phyloP scores from a whole-genome alignment of 2,888 invertebrate species.

The Folsomia manolachei region DNA sequence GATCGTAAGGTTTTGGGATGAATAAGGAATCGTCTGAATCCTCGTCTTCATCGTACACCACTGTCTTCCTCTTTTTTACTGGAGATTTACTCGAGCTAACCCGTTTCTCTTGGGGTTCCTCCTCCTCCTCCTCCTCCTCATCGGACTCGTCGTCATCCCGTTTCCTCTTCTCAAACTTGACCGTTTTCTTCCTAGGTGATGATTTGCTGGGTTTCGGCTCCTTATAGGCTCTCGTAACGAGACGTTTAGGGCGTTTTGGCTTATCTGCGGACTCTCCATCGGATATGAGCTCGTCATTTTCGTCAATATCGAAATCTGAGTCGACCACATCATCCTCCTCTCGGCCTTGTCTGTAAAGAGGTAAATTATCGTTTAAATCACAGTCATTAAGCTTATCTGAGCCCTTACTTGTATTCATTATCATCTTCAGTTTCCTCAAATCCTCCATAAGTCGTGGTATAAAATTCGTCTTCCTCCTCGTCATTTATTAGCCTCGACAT shows the following conservation, averaged over 20 bases:
- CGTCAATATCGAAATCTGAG: constrained; percentile 97
- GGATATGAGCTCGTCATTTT: constrained; percentile 85
- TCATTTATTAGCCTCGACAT: constrained; percentile 86
- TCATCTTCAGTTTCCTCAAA: constrained; percentile 86
- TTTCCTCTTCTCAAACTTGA: constrained; percentile 20
- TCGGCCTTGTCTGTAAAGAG: constrained; percentile 65
- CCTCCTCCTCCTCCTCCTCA: constrained; percentile 15
- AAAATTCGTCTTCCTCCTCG: constrained; percentile 93
- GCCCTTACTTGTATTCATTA: constrained; percentile 72
- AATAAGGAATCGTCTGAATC: constrained; percentile 12
- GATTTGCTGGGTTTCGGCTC: constrained; percentile 55
- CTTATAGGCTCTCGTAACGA: constrained; percentile 84
- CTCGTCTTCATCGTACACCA: background rate
- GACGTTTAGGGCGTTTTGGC: constrained; percentile 58
- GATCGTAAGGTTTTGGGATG: constrained; percentile 33
- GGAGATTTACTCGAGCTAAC: too few relatives aligned
- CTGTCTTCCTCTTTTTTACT: constrained; percentile 19
- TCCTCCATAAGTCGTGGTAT: constrained; percentile 97
- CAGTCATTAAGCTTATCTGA: background rate
- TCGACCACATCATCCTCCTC: constrained; percentile 88
- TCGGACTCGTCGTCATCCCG: constrained; percentile 3
- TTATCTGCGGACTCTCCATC: constrained; percentile 66
- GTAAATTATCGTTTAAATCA: background rate
- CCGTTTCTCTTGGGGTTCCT: too few relatives aligned
- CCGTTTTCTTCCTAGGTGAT: constrained; percentile 13